Evolutionary conservation across 1,140 invertebrate genomes (phyloP).

Genomic region (Colletes gigas): DNA sequence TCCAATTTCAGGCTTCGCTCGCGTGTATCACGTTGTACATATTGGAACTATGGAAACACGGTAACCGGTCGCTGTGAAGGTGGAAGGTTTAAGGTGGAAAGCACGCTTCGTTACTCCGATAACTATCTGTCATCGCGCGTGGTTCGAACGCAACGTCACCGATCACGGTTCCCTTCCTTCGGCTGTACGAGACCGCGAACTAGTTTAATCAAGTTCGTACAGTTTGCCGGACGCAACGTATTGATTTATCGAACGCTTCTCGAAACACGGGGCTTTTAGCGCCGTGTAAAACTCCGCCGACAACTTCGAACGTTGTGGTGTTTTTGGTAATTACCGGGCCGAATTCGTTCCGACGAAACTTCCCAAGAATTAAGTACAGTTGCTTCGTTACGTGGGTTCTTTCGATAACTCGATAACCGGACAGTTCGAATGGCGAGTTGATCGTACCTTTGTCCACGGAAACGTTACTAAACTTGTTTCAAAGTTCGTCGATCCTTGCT

Average conservation of each 20-base stretch:
- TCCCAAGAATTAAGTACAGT: too few relatives aligned
- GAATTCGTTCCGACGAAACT: background rate
- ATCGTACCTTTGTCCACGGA: too few relatives aligned
- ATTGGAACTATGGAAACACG: conserved; percentile 5
- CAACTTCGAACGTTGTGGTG: background rate
- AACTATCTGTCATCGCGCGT: conserved; percentile 60
- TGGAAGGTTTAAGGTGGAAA: conserved; percentile 44
- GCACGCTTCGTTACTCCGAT: conserved; percentile 56
- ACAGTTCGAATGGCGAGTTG: too few relatives aligned
- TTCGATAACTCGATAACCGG: too few relatives aligned
- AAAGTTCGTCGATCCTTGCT: too few relatives aligned
- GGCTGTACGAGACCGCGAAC: background rate
- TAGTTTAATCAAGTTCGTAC: conserved; percentile 39
- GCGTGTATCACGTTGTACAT: background rate
- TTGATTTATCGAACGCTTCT: conserved; percentile 10
- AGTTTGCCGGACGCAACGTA: conserved; percentile 24
- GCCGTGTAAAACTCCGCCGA: background rate
- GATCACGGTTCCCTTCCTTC: conserved; percentile 40
- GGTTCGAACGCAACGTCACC: conserved; percentile 22
- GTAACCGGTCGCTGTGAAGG: background rate
- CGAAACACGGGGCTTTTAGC: conserved; percentile 10
- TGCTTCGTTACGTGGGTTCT: too few relatives aligned
- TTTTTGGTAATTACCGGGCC: background rate
- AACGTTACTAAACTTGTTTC: too few relatives aligned
- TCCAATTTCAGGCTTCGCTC: conserved; percentile 26